Evolutionary conservation across 2,888 invertebrate species (phyloP).

Genomic region (Endomychus coccineus): DNA sequence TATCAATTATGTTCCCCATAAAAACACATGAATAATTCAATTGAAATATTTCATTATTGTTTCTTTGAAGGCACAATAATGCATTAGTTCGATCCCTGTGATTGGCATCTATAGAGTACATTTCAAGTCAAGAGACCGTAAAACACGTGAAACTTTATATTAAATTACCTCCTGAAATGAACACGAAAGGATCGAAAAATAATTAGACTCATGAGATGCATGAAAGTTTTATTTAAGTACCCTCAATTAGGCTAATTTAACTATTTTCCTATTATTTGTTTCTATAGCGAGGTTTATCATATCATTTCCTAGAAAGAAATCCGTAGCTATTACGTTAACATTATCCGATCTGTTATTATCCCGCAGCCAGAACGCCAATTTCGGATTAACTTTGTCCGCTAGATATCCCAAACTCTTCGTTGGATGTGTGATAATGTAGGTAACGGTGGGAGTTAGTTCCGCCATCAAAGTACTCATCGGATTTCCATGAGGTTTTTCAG

Average conservation of each 20-base stretch:
- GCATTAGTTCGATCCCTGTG: too few species aligned
- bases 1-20: too few species aligned
- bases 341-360: slow-evolving; percentile 49
- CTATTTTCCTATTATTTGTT: slow-evolving; percentile 21
- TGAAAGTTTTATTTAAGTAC: too few species aligned
- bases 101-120: too few species aligned
- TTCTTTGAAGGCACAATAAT: too few species aligned
- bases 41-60: too few species aligned
- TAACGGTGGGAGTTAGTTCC: slow-evolving; percentile 54
- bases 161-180: too few species aligned
- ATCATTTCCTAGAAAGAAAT: slow-evolving; percentile 59
- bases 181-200: too few species aligned
- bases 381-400: slow-evolving; percentile 56
- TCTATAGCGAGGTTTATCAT: slow-evolving; percentile 54
- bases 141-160: too few species aligned
- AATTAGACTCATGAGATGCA: too few species aligned
- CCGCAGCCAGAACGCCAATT: slow-evolving; percentile 54
- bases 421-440: slow-evolving; percentile 50
- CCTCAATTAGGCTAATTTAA: slow-evolving; percentile 5
- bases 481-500: slow-evolving; percentile 24
- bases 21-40: too few species aligned
- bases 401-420: slow-evolving; percentile 52
- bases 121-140: too few species aligned
- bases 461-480: slow-evolving; percentile 56
- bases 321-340: slow-evolving; percentile 60